Base-by-base conservation (phyloP, 1,140 invertebrate species). In the Drosophila kohkoa region DNA sequence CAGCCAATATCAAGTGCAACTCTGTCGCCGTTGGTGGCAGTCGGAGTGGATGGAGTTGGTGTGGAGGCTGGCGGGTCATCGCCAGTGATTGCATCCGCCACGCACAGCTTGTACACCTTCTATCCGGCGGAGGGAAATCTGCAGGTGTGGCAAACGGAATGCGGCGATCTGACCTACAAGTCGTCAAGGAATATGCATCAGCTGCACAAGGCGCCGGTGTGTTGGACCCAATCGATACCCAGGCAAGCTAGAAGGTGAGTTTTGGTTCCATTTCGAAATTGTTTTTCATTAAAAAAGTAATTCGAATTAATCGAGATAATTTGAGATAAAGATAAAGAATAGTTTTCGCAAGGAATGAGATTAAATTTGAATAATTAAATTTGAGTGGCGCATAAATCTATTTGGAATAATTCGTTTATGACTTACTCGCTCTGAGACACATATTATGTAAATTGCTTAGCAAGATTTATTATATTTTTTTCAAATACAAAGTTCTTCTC, bases 231-330 rank as follows among this genome's bases (percentile, higher is more conserved):
- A 65, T 92, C 92, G 5, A 91, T 92, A 76, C 91, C 92, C 77
- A 86, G 92, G 62, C 92, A 92, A 79, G 79, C 92, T 46, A 92
- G 91, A 92, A 77, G 92, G 92, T 92, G 59, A 92, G 92, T 81
- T 3, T 35, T 28, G 16, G 38, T 0, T 41, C 11, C 38, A 7
- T 38, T 41, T 41, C 1, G 0, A 5, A 32, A 7, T 32, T 7
- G 32, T 32, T 32, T 11, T 41, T 10, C 38, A 41, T 25, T 25
- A 25, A 25, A 3, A 20, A 25, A 25, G 20, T 25, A 25, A 25
- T 16, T 16, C 16, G 16, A 16, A 16, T 16, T 16, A 0, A 16
- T 16, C 16, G 16, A 16, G 1, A 1, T 16, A 16, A 16, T 0
- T 25, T 25, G 20, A 0, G 20, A 0, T 25, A 25, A 25, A 25